Conservation (phyloP, 2,113 vertebrate genomes). For the Epinephelus moara region DNA sequence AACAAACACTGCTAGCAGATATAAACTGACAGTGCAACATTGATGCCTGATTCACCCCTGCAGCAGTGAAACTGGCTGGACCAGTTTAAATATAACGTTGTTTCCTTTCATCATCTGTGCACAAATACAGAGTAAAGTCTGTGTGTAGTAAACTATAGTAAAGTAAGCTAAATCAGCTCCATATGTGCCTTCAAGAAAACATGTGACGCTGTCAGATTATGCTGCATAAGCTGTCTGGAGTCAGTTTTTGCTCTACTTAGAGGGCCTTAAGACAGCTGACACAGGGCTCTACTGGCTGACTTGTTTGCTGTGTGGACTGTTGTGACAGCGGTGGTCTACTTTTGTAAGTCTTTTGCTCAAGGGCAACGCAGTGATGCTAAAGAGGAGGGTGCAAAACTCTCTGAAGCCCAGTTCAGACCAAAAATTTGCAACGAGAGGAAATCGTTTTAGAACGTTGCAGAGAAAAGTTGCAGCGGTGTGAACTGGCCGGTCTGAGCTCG, state of each 20-base stretch:
- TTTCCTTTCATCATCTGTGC: too few relatives aligned
- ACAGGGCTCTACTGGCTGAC: not conserved
- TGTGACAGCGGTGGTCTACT: rapidly evolving
- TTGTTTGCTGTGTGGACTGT: not conserved
- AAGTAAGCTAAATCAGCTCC: not conserved
- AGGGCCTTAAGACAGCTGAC: not conserved
- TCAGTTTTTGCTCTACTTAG: not conserved
- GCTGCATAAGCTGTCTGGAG: not conserved
- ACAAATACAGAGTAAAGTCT: not conserved
- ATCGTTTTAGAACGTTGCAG: too few relatives aligned
- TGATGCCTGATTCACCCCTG: too few relatives aligned
- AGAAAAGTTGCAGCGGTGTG: too few relatives aligned
- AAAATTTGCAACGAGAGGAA: too few relatives aligned
- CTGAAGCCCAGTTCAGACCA: too few relatives aligned
- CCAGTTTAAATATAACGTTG: too few relatives aligned
- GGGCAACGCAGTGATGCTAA: not conserved
- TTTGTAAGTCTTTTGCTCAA: not conserved
- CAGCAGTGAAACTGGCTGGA: too few relatives aligned
- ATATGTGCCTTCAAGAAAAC: not conserved
- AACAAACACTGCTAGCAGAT: too few relatives aligned
- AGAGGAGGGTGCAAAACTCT: not conserved
- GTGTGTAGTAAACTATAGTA: too few relatives aligned
- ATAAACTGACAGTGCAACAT: too few relatives aligned
- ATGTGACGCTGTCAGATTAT: not conserved
- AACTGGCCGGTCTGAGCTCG: too few relatives aligned